Evolutionary conservation across 2,888 invertebrate genomes (phyloP).

Genomic region (Diogma glabrata): DNA sequence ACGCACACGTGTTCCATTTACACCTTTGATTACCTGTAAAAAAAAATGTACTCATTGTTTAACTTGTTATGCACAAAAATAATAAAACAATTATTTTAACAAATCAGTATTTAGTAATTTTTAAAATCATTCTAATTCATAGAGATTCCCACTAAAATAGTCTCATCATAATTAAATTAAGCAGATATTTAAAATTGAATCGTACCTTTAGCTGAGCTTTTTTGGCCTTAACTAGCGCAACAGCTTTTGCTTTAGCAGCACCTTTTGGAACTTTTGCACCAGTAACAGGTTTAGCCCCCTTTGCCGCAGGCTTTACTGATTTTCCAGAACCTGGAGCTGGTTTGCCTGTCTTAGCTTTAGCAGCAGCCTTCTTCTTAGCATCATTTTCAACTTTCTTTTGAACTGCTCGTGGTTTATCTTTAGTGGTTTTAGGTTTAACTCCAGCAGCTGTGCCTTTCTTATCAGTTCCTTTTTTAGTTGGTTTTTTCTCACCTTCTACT

Average conservation of each 20-base stretch:
- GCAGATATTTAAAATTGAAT: slow-evolving; percentile 10
- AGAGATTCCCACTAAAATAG: slow-evolving; percentile 45
- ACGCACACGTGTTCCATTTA: slow-evolving; percentile 74
- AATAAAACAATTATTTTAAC: not conserved
- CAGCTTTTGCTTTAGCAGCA: slow-evolving; percentile 42
- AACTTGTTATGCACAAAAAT: too few species aligned
- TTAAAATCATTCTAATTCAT: slow-evolving; percentile 36
- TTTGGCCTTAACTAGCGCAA: slow-evolving; percentile 61
- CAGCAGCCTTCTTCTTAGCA: slow-evolving; percentile 37
- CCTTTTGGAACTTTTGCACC: slow-evolving; percentile 43
- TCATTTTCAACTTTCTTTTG: slow-evolving; percentile 11
- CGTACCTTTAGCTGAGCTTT: slow-evolving; percentile 75
- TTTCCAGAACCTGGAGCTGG: slow-evolving; percentile 22
- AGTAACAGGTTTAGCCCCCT: slow-evolving; percentile 32
- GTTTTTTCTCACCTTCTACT: slow-evolving; percentile 21
- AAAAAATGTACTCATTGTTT: too few species aligned
- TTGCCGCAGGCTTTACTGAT: slow-evolving; percentile 20
- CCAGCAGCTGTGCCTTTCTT: slow-evolving; percentile 31
- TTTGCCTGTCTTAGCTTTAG: slow-evolving; percentile 33
- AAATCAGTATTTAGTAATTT: slow-evolving; percentile 26
- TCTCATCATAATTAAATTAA: slow-evolving; percentile 37
- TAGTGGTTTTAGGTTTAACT: slow-evolving; percentile 40
- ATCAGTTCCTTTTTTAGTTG: slow-evolving; percentile 18
- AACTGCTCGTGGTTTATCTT: slow-evolving; percentile 28
- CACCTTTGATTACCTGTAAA: slow-evolving; percentile 73